Evolutionary conservation across 2,888 invertebrate genomes (phyloP).

Genomic region (Vesta saturnalis): DNA sequence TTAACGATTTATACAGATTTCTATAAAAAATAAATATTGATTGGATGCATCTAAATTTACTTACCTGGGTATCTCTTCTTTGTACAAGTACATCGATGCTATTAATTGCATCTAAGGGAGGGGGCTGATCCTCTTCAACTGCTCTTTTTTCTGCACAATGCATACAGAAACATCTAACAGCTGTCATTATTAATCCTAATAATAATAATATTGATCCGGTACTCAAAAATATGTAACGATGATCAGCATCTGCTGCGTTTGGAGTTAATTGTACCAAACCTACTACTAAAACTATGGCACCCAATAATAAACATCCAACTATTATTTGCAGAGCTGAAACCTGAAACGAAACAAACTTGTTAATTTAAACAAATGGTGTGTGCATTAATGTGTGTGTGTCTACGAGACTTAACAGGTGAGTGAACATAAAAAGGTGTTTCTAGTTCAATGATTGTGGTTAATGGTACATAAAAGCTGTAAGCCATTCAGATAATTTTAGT

Average conservation of each 20-base stretch:
- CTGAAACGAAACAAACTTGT: conserved; percentile 58
- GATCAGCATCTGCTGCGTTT: conserved; percentile 79
- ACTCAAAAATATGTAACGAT: conserved; percentile 76
- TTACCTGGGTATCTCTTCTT: conserved; percentile 59
- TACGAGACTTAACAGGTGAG: conserved; percentile 16
- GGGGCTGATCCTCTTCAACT: conserved; percentile 60
- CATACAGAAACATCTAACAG: conserved; percentile 74
- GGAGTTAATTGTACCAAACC: conserved; percentile 81
- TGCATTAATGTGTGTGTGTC: too few species aligned
- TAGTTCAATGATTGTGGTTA: neutral
- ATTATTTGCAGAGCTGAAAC: conserved; percentile 78
- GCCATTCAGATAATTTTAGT: neutral
- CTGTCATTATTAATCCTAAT: conserved; percentile 71
- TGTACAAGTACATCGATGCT: conserved; percentile 65
- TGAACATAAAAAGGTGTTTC: conserved; percentile 16
- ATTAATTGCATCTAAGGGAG: conserved; percentile 63
- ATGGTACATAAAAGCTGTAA: neutral
- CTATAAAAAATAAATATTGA: neutral
- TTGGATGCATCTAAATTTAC: conserved; percentile 16
- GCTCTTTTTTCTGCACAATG: conserved; percentile 66
- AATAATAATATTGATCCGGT: conserved; percentile 72
- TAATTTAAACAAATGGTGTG: neutral
- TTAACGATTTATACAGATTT: neutral
- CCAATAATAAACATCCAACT: conserved; percentile 77
- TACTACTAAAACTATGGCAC: conserved; percentile 78